Base-by-base conservation (phyloP, 2,113 vertebrate genomes). In the Trinectes maculatus region DNA sequence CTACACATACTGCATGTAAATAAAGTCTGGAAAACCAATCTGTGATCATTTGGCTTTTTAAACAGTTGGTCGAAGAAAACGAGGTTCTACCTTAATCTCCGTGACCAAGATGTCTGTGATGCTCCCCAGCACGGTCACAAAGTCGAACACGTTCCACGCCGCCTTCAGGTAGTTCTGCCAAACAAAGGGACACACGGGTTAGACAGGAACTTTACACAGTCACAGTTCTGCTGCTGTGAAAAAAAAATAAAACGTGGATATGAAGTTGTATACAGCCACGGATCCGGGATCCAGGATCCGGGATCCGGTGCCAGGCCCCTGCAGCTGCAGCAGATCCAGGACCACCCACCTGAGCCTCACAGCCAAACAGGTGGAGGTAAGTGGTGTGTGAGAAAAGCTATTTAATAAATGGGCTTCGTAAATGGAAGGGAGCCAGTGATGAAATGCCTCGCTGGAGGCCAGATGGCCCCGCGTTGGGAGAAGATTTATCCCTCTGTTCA, bases 101-200 rank as follows among this genome's bases (percentile, higher is more conserved):
- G 97, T 98, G 86, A 98, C 95, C 91, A 99, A 90, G 91, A 99
- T 98, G 94, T 99, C 98, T 80, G 97, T 99, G 88, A 99, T 97
- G 94, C 97, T 98, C 83, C 98, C 98, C 84, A 99, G 90, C 69
- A 99, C 98, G 1, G 98, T 99, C 67, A 99, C 96, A 89, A 98
- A 98, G 91, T 99, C 98, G 88, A 99, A 99, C 69, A 99, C 93
- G 11, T 99, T 99, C 98, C 98, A 99, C 77, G 98, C 95, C 56
- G 98, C 97, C 80, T 95, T 95, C 91, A 99, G 94, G 85, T 99
- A 90, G 65, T 86, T 90, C 87, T 89, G 26, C 26, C 58, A 79
- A 8, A 48, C 5, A 80, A 39, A 58, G n/a, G 21, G 21, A 44
- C 9, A 29, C 1, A 11, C 2, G 56, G 15, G 40, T 39, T 2